A percentile compares a stretch with the other conserved stretches of the same genome.
These are phyloP conservation scores for Procambarus virginalis DNA, from an alignment of 1,140 invertebrate genomes.

Conservation along the genomic window DNA sequence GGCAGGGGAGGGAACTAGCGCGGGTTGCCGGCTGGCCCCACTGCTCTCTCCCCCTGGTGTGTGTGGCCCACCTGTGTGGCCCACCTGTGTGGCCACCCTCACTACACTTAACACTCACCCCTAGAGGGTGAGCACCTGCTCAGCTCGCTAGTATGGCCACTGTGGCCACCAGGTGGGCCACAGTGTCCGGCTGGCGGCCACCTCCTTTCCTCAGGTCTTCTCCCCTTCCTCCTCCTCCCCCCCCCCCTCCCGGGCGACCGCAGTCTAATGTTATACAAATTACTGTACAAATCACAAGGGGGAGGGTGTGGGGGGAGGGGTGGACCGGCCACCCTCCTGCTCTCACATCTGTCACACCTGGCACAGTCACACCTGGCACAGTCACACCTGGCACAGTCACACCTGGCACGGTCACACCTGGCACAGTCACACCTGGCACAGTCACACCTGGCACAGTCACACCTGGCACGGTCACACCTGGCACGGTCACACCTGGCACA, in stretches of 20 bases:
- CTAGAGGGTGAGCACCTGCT: conserved; percentile 2
- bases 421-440: too few species aligned
- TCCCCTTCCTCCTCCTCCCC: conserved; percentile 1
- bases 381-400: background rate
- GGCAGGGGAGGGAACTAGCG: conserved; percentile 29
- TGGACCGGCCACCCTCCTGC: background rate
- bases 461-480: background rate
- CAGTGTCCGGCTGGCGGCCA: conserved; percentile 14
- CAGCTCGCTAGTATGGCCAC: background rate
- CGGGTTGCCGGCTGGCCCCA: background rate
- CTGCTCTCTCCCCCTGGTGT: too few species aligned
- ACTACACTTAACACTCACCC: background rate
- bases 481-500: background rate
- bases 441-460: too few species aligned
- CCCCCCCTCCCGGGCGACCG: conserved; percentile 41
- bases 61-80: background rate
- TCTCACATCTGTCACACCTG: background rate
- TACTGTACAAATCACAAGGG: conserved; percentile 60
- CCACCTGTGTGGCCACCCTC: background rate
- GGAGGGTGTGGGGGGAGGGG: background rate
- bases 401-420: too few species aligned
- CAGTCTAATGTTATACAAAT: conserved; percentile 62
- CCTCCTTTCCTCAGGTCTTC: background rate
- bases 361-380: background rate
- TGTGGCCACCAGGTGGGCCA: conserved; percentile 8